Percentiles rank a stretch among this genome's conserved stretches.
phyloP scores from a whole-genome alignment of 2,797 vertebrate species.

The Falco concolor region DNA sequence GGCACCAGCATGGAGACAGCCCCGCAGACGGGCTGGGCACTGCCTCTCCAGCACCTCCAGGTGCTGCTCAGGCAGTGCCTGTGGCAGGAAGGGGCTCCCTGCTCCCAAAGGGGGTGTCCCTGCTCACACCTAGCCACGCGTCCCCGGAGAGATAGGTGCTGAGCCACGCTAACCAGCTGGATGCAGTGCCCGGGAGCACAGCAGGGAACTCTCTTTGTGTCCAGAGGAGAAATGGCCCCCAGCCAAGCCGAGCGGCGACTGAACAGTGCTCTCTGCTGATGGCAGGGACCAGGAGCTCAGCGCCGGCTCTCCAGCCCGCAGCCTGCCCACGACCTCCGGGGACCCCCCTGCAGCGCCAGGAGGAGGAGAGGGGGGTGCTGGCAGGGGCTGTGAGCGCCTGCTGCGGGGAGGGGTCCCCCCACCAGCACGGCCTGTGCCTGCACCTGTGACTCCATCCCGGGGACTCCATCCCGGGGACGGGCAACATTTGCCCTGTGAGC shows the following conservation, averaged over 20 bases:
- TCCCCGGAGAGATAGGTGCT: background rate
- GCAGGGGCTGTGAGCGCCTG: background rate
- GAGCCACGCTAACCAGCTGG: background rate
- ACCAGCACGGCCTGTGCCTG: background rate
- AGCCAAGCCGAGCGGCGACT: background rate
- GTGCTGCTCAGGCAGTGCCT: background rate
- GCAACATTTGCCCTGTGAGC: background rate
- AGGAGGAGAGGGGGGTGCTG: background rate
- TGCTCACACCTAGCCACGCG: accelerated
- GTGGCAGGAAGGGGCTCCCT: background rate
- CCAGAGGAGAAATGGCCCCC: background rate
- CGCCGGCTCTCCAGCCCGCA: background rate
- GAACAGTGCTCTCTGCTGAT: constrained; percentile 36
- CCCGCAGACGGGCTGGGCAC: background rate
- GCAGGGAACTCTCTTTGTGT: background rate
- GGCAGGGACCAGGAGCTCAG: background rate
- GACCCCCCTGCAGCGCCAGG: background rate
- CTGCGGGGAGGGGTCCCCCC: background rate
- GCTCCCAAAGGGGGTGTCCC: background rate
- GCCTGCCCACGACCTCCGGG: background rate
- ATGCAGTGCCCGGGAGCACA: background rate
- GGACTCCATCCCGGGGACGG: accelerated
- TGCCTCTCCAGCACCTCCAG: background rate
- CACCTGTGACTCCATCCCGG: no score
- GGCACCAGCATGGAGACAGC: background rate